Evolutionary conservation across 2,797 vertebrate genomes (phyloP).

Genomic region (Pseudochaenichthys georgianus): DNA sequence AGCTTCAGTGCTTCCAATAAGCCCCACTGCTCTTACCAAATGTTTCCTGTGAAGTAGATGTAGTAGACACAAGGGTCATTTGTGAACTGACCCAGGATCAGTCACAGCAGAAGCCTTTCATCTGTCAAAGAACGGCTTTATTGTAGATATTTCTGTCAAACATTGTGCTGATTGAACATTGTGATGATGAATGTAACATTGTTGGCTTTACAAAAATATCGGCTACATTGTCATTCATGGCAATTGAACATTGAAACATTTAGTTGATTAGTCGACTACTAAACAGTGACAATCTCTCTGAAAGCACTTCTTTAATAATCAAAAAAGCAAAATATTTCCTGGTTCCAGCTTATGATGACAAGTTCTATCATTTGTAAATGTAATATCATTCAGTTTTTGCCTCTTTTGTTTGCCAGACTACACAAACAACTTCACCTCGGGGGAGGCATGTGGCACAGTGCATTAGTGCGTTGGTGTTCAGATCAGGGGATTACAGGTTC

Average conservation of each 20-base stretch:
- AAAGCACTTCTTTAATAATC: background rate
- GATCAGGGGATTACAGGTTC: too few relatives aligned
- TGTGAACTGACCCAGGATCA: slow-evolving; percentile 20
- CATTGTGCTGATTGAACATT: background rate
- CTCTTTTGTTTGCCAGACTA: background rate
- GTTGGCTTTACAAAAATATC: background rate
- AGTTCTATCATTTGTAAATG: background rate
- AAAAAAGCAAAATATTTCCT: background rate
- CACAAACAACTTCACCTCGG: background rate
- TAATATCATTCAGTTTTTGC: background rate
- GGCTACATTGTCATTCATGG: background rate
- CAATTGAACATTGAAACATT: background rate
- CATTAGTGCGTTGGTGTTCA: too few relatives aligned
- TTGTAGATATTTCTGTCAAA: background rate
- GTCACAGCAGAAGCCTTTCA: slow-evolving; percentile 9
- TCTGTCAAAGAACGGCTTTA: background rate
- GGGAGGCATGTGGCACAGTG: too few relatives aligned
- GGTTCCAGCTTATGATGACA: background rate
- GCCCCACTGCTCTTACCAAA: slow-evolving; percentile 42
- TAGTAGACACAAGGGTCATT: slow-evolving; percentile 14
- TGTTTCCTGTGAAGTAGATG: slow-evolving; percentile 29
- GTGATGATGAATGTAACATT: background rate
- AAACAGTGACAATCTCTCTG: too few relatives aligned
- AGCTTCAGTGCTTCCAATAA: slow-evolving; percentile 47
- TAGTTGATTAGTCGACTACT: too few relatives aligned